Conservation (phyloP, 1,140 invertebrate species). For the Aethina tumida region DNA sequence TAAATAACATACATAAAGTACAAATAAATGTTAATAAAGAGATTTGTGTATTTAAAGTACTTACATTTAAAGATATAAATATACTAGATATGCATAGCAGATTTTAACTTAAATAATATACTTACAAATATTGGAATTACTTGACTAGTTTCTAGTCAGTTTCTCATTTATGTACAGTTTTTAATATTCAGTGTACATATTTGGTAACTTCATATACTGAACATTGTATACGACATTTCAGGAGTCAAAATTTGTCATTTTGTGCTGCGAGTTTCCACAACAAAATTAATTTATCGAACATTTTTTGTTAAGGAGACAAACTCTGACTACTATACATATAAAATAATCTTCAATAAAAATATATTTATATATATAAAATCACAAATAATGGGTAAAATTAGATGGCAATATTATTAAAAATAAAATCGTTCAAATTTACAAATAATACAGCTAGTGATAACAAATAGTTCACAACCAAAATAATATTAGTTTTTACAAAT, state of each 20-base stretch:
- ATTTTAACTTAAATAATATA: slow-evolving; percentile 22
- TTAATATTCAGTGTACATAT: slow-evolving; percentile 32
- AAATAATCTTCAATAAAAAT: slow-evolving; percentile 3
- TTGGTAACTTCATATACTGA: slow-evolving; percentile 36
- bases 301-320: slow-evolving; percentile 7
- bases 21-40: slow-evolving; percentile 23
- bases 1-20: slow-evolving; percentile 27
- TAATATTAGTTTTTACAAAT: slow-evolving; percentile 16
- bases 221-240: slow-evolving; percentile 25
- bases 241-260: slow-evolving; percentile 14
- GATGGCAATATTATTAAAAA: slow-evolving; percentile 15
- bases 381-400: slow-evolving; percentile 25
- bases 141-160: slow-evolving; percentile 35
- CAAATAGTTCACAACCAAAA: slow-evolving; percentile 27
- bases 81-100: slow-evolving; percentile 27
- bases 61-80: slow-evolving; percentile 30
- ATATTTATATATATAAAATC: slow-evolving; percentile 17
- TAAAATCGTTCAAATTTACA: slow-evolving; percentile 11
- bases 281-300: slow-evolving; percentile 7
- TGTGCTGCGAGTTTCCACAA: slow-evolving; percentile 7
- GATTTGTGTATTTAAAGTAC: slow-evolving; percentile 9
- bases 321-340: slow-evolving; percentile 9
- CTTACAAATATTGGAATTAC: slow-evolving; percentile 27
- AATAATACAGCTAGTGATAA: slow-evolving; percentile 13
- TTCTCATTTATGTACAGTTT: slow-evolving; percentile 29